These are phyloP conservation scores for Gallinago solitaria DNA, from an alignment of 2,797 vertebrate genomes.

Conservation along the genomic window DNA sequence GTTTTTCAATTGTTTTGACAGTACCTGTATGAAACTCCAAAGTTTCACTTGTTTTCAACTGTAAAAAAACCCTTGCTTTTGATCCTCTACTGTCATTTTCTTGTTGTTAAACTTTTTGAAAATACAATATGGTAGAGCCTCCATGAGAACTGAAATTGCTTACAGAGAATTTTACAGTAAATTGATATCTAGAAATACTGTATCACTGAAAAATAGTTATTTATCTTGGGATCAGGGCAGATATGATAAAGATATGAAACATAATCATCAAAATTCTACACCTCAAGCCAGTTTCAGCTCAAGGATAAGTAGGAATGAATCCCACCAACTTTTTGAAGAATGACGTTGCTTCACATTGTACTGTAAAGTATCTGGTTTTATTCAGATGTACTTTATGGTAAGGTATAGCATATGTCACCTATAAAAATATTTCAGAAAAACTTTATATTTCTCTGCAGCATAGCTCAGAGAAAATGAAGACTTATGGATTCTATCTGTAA, in stretches of 20 bases:
- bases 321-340: background rate
- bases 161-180: slow-evolving; percentile 54
- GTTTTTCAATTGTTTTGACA: background rate
- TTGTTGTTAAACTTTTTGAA: slow-evolving; percentile 25
- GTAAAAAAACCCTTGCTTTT: background rate
- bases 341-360: background rate
- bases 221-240: slow-evolving; percentile 37
- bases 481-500: background rate
- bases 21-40: background rate
- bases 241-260: slow-evolving; percentile 54
- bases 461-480: background rate
- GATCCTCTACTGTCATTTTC: slow-evolving; percentile 42
- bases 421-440: background rate
- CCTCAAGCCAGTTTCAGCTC: background rate
- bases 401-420: background rate
- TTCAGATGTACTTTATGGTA: background rate
- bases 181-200: slow-evolving; percentile 27
- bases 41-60: background rate
- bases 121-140: slow-evolving; percentile 27
- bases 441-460: background rate
- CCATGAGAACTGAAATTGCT: slow-evolving; percentile 40
- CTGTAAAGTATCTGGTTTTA: background rate
- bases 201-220: slow-evolving; percentile 24
- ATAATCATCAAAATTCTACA: slow-evolving; percentile 10
- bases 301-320: background rate